These are phyloP conservation scores for Laticauda colubrina DNA, from an alignment of 2,113 vertebrate species.

Conservation along the genomic window DNA sequence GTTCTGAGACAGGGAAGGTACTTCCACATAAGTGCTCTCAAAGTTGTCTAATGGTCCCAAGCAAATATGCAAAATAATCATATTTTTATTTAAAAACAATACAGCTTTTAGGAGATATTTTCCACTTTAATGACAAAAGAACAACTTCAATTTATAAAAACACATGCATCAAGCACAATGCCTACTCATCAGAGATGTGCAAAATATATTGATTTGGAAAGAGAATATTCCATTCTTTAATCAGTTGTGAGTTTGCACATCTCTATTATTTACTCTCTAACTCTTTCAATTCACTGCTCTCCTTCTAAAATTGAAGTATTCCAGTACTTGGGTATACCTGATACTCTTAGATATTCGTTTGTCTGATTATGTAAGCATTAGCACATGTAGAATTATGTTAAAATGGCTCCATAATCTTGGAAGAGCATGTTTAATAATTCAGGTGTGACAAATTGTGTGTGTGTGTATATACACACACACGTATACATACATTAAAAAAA, in stretches of 20 bases:
- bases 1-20: not conserved
- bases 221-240: not conserved
- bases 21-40: not conserved
- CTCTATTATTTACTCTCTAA: not conserved
- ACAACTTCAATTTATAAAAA: not conserved
- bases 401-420: not conserved
- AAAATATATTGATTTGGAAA: not conserved
- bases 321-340: not conserved
- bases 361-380: not conserved
- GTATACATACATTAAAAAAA: too few species aligned
- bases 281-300: not conserved
- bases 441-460: not conserved
- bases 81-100: not conserved
- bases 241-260: not conserved
- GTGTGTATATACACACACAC: too few species aligned
- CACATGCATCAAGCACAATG: not conserved
- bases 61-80: not conserved
- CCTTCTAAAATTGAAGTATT: not conserved
- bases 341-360: not conserved
- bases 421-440: not conserved
- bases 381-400: not conserved
- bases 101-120: not conserved
- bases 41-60: not conserved
- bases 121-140: not conserved
- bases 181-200: not conserved